Evolutionary conservation across 2,113 vertebrate species (phyloP).

Genomic region (Muntiacus muntjak): DNA sequence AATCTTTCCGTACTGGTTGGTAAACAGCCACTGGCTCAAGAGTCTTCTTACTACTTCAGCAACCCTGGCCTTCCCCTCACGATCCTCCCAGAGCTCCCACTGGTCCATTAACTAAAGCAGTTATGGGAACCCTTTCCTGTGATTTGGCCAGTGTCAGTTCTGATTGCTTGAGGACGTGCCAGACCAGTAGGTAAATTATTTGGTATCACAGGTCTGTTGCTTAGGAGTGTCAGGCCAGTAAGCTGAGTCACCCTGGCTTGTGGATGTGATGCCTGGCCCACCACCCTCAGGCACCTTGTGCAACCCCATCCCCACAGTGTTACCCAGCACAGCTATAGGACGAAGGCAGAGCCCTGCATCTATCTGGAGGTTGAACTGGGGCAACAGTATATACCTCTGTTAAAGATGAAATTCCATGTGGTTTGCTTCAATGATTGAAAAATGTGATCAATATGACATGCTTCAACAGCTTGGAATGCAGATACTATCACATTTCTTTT

Average conservation of each 20-base stretch:
- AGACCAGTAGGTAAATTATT: not conserved
- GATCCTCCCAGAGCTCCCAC: not conserved
- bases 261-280: not conserved
- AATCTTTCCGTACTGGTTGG: not conserved
- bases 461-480: constrained; percentile 14
- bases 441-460: not conserved
- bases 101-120: not conserved
- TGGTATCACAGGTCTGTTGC: not conserved
- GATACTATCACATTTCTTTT: constrained; percentile 36
- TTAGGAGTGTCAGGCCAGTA: not conserved
- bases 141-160: not conserved
- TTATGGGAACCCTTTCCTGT: not conserved
- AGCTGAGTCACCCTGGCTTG: not conserved
- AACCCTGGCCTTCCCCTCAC: not conserved
- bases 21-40: not conserved
- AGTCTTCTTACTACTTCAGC: not conserved
- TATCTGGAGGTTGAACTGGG: not conserved
- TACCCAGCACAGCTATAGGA: not conserved
- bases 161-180: not conserved
- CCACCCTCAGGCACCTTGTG: not conserved
- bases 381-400: not conserved
- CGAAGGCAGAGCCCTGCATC: not conserved
- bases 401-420: not conserved
- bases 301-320: not conserved
- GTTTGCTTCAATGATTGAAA: constrained; percentile 20